Base-by-base conservation (phyloP, 2,797 vertebrate species). In the Sternarchorhynchus goeldii region DNA sequence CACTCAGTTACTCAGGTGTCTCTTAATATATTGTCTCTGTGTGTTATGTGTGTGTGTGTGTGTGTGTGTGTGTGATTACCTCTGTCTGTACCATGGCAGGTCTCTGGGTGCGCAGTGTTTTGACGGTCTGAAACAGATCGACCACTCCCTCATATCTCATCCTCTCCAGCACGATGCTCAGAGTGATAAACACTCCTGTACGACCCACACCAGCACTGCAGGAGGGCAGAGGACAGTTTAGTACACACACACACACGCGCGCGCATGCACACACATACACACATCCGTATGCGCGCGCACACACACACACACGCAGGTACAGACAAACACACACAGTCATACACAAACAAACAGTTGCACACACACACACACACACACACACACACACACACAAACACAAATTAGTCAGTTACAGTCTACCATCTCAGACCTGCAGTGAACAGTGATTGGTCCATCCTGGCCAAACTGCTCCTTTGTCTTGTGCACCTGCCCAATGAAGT, bases 381-480 rank as follows among this genome's bases (percentile, higher is more conserved):
- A 83, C 32, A 75, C 56, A 69, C n/a, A 73, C n/a, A 74, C 60
- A 70, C 18, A 71, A 6, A 63, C 39, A 50, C 73, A 59, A 4
- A 83, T 18, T 77, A 16, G 79, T 56, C 4, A 14, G 21, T 45
- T 25, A 45, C 4, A 5, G 58, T 25, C 29, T 65, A 39, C 41
- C 31, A 21, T 21, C 31, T 69, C 25, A 71, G 80, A 98, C 97
- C 97, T 98, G 96, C 97, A 99, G 87, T 99, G 97, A 85, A 98
- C 97, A 0, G 95, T 95, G 89, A 99, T 99, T 80, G 97, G 97
- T 83, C 97, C 97, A 0, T 98, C 97, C 89, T 99, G 97, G 56
- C 97, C 97, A 0, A 99, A 99, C 86, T 99, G 97, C 86, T 99
- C 97, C 93, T 99, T 99, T 76, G 97, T 99, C 93, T 99, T 99